Evolutionary conservation across 2,113 vertebrate species (phyloP).

Genomic region (Heterocephalus glaber): DNA sequence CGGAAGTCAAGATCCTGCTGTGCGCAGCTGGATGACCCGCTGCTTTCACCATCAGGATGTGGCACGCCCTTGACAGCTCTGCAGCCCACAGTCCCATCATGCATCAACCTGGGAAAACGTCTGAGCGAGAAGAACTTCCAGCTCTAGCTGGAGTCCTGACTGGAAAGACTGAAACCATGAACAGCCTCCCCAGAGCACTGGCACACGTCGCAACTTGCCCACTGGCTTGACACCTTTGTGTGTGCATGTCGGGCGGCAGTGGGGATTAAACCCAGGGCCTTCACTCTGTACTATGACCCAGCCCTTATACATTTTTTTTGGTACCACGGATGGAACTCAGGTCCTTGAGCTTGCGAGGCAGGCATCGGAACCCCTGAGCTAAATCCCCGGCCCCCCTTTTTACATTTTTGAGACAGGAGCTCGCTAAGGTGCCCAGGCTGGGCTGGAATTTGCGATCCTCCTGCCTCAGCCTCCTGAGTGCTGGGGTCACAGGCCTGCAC

Average conservation of each 20-base stretch:
- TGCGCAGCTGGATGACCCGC: too few relatives aligned
- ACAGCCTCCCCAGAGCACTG: neutral
- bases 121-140: neutral
- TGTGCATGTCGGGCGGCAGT: neutral
- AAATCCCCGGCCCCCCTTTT: too few relatives aligned
- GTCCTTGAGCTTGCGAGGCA: too few relatives aligned
- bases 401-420: neutral
- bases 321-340: too few relatives aligned
- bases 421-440: neutral
- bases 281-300: neutral
- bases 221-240: neutral
- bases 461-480: neutral
- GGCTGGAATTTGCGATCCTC: neutral
- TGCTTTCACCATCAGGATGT: neutral
- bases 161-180: too few relatives aligned
- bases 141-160: neutral
- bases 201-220: neutral
- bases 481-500: neutral
- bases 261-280: neutral
- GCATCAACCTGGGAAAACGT: neutral
- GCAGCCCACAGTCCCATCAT: accelerated
- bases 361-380: too few relatives aligned
- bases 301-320: too few relatives aligned
- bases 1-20: neutral
- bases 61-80: neutral